Percentiles rank a stretch among this genome's conserved stretches.
These are phyloP conservation scores for Perca schrenkii DNA, from an alignment of 2,113 vertebrate genomes.

Conservation along the genomic window DNA sequence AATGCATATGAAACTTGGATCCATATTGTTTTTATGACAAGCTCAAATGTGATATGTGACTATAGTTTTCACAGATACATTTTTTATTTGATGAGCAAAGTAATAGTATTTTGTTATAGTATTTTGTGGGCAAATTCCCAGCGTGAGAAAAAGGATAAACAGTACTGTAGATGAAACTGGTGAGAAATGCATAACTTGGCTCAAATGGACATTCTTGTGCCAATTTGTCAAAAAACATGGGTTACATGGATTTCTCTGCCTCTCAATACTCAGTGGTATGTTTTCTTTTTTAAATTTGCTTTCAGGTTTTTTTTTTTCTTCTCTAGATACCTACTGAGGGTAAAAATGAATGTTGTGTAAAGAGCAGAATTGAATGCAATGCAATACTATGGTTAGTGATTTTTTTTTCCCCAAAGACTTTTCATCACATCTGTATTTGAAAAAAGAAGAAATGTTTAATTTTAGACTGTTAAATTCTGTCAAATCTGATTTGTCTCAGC, in stretches of 20 bases:
- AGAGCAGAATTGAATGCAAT: slow-evolving; percentile 49
- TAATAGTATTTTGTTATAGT: slow-evolving; percentile 20
- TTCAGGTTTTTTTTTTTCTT: slow-evolving; percentile 17
- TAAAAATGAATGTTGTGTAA: slow-evolving; percentile 62
- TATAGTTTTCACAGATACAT: slow-evolving; percentile 12
- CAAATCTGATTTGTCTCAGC: slow-evolving; percentile 27
- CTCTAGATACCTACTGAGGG: slow-evolving; percentile 26
- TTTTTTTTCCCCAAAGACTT: slow-evolving; percentile 71
- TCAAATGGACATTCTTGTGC: slow-evolving; percentile 31
- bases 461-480: slow-evolving; percentile 33
- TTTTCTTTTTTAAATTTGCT: neutral
- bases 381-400: slow-evolving; percentile 58
- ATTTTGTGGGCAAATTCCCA: neutral
- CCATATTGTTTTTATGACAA: slow-evolving; percentile 1
- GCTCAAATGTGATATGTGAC: slow-evolving; percentile 24
- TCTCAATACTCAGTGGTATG: slow-evolving; percentile 17
- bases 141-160: neutral
- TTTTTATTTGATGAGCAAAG: slow-evolving; percentile 26
- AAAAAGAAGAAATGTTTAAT: neutral
- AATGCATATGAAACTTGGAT: slow-evolving; percentile 11
- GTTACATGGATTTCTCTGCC: neutral
- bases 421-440: slow-evolving; percentile 26
- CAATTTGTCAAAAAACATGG: slow-evolving; percentile 21
- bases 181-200: slow-evolving; percentile 1
- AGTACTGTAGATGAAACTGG: neutral